Conservation (phyloP, 2,888 invertebrate species). For the Pyrochroa serraticornis region DNA sequence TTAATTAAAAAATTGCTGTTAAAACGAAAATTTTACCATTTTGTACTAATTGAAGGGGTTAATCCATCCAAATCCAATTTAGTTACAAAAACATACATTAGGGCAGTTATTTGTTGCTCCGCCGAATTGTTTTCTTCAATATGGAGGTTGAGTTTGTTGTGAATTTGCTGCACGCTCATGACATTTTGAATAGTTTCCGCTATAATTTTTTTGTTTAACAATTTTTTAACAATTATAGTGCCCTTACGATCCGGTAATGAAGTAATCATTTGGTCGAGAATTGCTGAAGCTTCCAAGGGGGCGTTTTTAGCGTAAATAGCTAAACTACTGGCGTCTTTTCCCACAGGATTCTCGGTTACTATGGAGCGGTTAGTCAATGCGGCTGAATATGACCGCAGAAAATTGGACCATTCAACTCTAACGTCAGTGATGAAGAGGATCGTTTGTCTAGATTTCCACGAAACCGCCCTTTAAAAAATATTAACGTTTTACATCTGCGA, state of each 20-base stretch:
- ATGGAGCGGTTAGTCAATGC: slow-evolving; percentile 64
- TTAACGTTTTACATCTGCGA: neutral
- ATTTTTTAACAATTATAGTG: neutral
- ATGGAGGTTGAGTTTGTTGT: slow-evolving; percentile 54
- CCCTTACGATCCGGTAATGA: slow-evolving; percentile 56
- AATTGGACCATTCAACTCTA: slow-evolving; percentile 66
- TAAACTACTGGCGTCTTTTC: slow-evolving; percentile 66
- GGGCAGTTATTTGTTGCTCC: slow-evolving; percentile 70
- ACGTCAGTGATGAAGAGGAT: slow-evolving; percentile 76
- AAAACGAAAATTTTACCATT: slow-evolving; percentile 56
- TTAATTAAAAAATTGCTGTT: slow-evolving; percentile 13
- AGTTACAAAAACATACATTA: slow-evolving; percentile 70
- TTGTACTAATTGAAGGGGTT: slow-evolving; percentile 49
- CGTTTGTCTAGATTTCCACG: slow-evolving; percentile 73
- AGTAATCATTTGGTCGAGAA: slow-evolving; percentile 47
- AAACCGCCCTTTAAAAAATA: slow-evolving; percentile 59
- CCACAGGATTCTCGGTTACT: slow-evolving; percentile 76
- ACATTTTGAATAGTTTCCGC: slow-evolving; percentile 62
- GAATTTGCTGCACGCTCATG: slow-evolving; percentile 67
- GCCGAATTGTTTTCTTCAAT: slow-evolving; percentile 54
- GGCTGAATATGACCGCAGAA: slow-evolving; percentile 60
- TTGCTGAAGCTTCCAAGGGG: slow-evolving; percentile 50
- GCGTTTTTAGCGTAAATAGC: slow-evolving; percentile 60
- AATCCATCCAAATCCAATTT: slow-evolving; percentile 74
- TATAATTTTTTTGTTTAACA: slow-evolving; percentile 43